Conservation (phyloP, 2,797 vertebrate species). For the Simalia tracyae region DNA sequence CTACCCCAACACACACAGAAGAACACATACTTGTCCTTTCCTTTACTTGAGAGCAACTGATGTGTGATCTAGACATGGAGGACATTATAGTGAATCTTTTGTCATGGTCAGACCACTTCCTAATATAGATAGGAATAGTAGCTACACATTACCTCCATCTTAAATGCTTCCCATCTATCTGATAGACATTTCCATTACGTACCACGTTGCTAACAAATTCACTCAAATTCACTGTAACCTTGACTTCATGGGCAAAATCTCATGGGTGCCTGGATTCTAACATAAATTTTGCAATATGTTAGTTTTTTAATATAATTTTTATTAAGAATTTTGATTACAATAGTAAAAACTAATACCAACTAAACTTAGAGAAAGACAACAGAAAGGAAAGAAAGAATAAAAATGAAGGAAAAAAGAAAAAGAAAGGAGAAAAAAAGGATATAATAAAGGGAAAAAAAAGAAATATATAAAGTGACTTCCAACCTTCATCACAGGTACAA, state of each 20-base stretch:
- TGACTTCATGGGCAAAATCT: not conserved
- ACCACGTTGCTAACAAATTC: not conserved
- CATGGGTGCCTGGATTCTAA: not conserved
- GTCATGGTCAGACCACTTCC: not conserved
- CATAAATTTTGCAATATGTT: not conserved
- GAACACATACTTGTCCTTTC: not conserved
- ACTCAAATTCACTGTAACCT: not conserved
- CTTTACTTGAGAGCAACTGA: not conserved
- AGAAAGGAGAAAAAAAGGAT: not conserved
- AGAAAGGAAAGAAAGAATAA: not conserved
- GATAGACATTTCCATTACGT: not conserved
- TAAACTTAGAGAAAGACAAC: not conserved
- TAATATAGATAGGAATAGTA: not conserved
- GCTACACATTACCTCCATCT: not conserved
- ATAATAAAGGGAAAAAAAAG: not conserved
- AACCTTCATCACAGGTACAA: not conserved
- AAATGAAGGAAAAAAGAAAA: not conserved
- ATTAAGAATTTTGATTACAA: not conserved
- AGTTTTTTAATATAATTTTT: not conserved
- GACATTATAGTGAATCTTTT: not conserved
- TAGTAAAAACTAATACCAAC: not conserved
- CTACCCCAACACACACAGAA: not conserved
- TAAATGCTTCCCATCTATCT: not conserved
- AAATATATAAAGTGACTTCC: not conserved
- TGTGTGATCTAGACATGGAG: not conserved